Evolutionary conservation across 2,797 vertebrate species (phyloP).

Genomic region (Aplochiton taeniatus): DNA sequence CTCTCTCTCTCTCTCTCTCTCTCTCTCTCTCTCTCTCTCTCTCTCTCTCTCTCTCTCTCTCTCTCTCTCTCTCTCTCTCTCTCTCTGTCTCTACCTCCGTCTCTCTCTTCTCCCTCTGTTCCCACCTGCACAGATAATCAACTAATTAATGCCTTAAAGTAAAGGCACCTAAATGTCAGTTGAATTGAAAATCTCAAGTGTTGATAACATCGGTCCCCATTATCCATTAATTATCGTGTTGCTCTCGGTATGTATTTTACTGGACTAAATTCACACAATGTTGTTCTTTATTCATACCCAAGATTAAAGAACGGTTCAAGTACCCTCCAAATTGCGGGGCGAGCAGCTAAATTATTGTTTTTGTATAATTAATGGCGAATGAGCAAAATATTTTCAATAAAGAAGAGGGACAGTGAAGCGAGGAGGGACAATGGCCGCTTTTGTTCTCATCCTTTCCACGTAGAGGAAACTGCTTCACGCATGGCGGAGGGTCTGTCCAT

Average conservation of each 20-base stretch:
- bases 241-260: slow-evolving; percentile 46
- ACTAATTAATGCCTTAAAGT: neutral
- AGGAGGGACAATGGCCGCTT: slow-evolving; percentile 41
- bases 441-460: slow-evolving; percentile 40
- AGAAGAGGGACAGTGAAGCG: slow-evolving; percentile 54
- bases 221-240: slow-evolving; percentile 38
- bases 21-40: too few relatives aligned
- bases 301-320: slow-evolving; percentile 58
- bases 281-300: slow-evolving; percentile 53
- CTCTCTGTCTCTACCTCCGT: too few relatives aligned
- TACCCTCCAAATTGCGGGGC: slow-evolving; percentile 32
- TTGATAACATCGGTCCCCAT: slow-evolving; percentile 27
- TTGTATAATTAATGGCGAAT: slow-evolving; percentile 66
- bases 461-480: slow-evolving; percentile 30
- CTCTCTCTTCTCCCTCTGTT: neutral
- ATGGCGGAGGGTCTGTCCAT: slow-evolving; percentile 25
- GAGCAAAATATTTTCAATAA: slow-evolving; percentile 54
- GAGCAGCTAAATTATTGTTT: slow-evolving; percentile 63
- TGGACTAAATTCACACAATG: slow-evolving; percentile 46
- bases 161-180: neutral
- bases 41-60: too few relatives aligned
- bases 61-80: too few relatives aligned
- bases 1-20: too few relatives aligned
- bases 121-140: neutral
- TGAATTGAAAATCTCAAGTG: slow-evolving; percentile 29